Evolutionary conservation across 1,140 invertebrate species (phyloP), one percentile per base, ranked within the genome.

Genomic region (Oncopeltus fasciatus): DNA sequence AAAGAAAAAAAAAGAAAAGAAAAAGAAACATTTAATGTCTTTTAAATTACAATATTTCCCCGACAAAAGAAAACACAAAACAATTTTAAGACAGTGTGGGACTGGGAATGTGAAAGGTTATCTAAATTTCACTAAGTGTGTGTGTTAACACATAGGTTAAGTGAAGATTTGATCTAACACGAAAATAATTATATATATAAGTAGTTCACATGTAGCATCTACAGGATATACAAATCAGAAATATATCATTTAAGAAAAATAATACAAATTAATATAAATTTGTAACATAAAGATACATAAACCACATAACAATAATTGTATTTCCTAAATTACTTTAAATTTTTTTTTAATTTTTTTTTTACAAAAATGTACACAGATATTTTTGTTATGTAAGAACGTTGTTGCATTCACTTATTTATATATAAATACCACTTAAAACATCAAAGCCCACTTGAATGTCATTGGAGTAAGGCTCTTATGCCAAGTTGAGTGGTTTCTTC

Each of bases 321-420:
- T 61, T 43, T n/a, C n/a, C 47, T 49, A 61, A 46, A 61, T 46
- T 61, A 61, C 59, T 61, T 47, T 28, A 51, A 49, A 49, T 51
- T 61, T 62, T 62, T 62, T 38, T 62, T 44, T 57, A 73, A 14
- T 80, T 44, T 62, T 51, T 66, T 74, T 74, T 71, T 70, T 74
- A 73, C 72, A 73, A 73, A 73, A 73, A 70, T 68, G 64, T 67
- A 67, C 66, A 68, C 65, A 67, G 60, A 68, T 65, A 63, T 65
- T 66, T 66, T 67, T 65, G 59, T 59, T 60, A 65, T 66, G 64
- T 68, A 67, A 64, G 62, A 65, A 61, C 66, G 64, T 65, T 68
- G 63, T 63, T 67, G 65, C 66, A 38, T 38, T 68, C 66, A 67
- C 66, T 65, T 67, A 66, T 62, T 57, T n/a, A 64, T 63, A n/a